These are phyloP conservation scores for Tenebrio molitor DNA, from an alignment of 1,140 invertebrate species.

Conservation along the genomic window DNA sequence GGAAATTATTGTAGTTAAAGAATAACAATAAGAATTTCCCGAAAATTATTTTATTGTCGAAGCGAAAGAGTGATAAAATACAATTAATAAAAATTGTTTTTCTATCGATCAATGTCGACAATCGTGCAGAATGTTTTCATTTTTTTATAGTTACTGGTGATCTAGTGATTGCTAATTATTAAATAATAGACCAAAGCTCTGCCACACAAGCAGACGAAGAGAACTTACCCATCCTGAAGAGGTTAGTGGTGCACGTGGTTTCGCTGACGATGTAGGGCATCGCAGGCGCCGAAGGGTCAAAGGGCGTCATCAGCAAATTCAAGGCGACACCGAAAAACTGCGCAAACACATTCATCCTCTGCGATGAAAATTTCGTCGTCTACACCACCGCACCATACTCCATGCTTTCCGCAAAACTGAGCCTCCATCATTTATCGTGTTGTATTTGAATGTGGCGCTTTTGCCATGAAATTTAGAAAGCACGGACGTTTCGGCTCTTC, in stretches of 20 bases:
- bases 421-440: conserved; percentile 19
- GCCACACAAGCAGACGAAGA: no score
- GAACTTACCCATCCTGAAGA: conserved; percentile 40
- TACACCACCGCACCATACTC: not conserved
- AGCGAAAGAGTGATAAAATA: no score
- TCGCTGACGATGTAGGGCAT: conserved; percentile 30
- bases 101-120: no score
- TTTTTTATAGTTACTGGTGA: no score
- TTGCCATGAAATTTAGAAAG: conserved; percentile 39
- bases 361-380: not conserved
- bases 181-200: no score
- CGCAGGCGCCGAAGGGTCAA: conserved; percentile 1
- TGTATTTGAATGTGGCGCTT: conserved; percentile 24
- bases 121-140: no score
- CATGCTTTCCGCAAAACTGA: conserved; percentile 28
- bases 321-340: conserved; percentile 26
- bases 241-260: conserved; percentile 21
- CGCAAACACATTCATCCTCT: conserved; percentile 43
- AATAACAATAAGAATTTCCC: no score
- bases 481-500: conserved; percentile 7
- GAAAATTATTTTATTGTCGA: no score
- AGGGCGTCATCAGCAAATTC: conserved; percentile 41
- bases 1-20: no score
- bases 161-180: no score
- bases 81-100: no score